Evolutionary conservation across 2,797 vertebrate genomes (phyloP).

Genomic region (Lates japonicus): DNA sequence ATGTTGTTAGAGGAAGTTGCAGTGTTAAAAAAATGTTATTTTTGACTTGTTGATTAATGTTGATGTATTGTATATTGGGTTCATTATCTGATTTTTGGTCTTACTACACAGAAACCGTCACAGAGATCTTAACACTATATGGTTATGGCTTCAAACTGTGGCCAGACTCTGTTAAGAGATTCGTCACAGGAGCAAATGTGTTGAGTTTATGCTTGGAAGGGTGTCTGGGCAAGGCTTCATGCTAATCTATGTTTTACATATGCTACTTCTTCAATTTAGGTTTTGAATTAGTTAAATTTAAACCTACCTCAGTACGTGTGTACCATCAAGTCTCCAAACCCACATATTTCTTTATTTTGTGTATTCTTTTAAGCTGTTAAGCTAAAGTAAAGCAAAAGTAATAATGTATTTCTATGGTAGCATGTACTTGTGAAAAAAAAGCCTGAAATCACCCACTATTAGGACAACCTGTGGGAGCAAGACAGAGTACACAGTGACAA

Average conservation of each 20-base stretch:
- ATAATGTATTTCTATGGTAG: neutral
- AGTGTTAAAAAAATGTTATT: neutral
- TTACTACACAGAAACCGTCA: neutral
- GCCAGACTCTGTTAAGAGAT: slow-evolving; percentile 22
- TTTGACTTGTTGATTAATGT: no score
- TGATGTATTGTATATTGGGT: no score
- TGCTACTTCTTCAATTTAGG: neutral
- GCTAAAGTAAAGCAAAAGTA: neutral
- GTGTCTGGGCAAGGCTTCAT: no score
- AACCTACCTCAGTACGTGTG: neutral
- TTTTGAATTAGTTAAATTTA: slow-evolving; percentile 1
- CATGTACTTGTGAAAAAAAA: neutral
- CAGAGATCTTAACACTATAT: neutral
- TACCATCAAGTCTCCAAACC: neutral
- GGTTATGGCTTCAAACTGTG: neutral
- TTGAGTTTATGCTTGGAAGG: neutral
- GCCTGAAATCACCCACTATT: neutral
- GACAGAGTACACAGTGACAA: slow-evolving; percentile 7
- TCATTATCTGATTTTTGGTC: neutral
- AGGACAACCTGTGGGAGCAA: slow-evolving; percentile 20
- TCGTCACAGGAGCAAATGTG: slow-evolving; percentile 37
- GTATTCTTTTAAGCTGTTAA: neutral
- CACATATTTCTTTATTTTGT: neutral
- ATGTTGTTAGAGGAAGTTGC: neutral
- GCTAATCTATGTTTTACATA: neutral